These are phyloP conservation scores for Dreissena rostriformis DNA, from an alignment of 1,140 invertebrate genomes.

Conservation along the genomic window DNA sequence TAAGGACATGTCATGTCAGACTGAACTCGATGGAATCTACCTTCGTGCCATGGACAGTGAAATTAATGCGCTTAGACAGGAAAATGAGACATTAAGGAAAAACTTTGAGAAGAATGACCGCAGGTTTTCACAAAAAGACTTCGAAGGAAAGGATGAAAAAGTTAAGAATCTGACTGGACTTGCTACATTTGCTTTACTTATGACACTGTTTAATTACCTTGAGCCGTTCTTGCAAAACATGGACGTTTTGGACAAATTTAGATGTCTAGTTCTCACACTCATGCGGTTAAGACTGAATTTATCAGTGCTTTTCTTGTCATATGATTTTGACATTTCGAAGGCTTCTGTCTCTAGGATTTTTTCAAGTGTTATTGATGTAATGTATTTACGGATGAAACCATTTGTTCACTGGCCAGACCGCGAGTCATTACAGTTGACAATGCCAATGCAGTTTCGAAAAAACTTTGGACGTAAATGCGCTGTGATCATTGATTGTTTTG, in stretches of 20 bases:
- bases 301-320: slow-evolving; percentile 23
- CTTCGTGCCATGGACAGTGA: slow-evolving; percentile 17
- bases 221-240: slow-evolving; percentile 4
- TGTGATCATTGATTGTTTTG: slow-evolving; percentile 64
- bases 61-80: slow-evolving; percentile 5
- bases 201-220: slow-evolving; percentile 18
- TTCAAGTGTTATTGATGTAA: slow-evolving; percentile 33
- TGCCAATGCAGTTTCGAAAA: slow-evolving; percentile 57
- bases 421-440: slow-evolving; percentile 43
- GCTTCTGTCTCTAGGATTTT: slow-evolving; percentile 49
- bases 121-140: slow-evolving; percentile 14
- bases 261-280: slow-evolving; percentile 22
- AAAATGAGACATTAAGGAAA: slow-evolving; percentile 13
- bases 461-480: slow-evolving; percentile 53
- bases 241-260: slow-evolving; percentile 16
- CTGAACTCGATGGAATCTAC: not conserved
- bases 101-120: not conserved
- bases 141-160: slow-evolving; percentile 14
- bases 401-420: slow-evolving; percentile 58
- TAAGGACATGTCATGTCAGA: too few relatives aligned
- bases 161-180: slow-evolving; percentile 24
- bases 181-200: slow-evolving; percentile 11
- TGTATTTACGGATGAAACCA: slow-evolving; percentile 37
- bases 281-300: slow-evolving; percentile 37
- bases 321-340: slow-evolving; percentile 34